Evolutionary conservation across 1,140 invertebrate species (phyloP), one percentile per base, ranked within the genome.

Genomic region (Aphaenogaster floridana): DNA sequence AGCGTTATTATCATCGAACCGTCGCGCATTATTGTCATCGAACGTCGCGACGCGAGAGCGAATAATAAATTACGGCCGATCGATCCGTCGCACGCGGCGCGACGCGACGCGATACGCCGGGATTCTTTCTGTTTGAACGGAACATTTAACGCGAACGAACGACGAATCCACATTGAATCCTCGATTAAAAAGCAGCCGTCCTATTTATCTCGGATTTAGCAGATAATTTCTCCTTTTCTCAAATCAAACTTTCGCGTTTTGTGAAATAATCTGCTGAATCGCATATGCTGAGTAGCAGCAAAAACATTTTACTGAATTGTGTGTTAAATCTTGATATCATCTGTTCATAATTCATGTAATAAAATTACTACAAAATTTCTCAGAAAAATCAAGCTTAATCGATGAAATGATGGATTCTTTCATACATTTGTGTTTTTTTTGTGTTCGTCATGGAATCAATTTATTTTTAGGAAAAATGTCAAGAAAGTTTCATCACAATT

Each of bases 11-110:
- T 76, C 69, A 50, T 74, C 69, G 80, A 84, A 84, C 80, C 69
- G 80, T 76, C 69, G 54, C 80, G 78, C 54, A 57, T 84, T 84
- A 84, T 84, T 84, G 80, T 84, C 80, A 84, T 76, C 80, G 69
- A 76, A 84, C 80, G 69, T 86, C 83, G 72, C 74, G 83, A 80
- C 76, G 76, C 84, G 63, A 54, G 61, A 80, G 48, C 59, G 76
- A 86, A 68, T 80, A 80, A 78, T 86, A 78, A 78, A 79, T 86
- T 86, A 86, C 61, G 48, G 21, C 15, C 45, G 76, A 78, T 79
- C 76, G 81, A 86, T 78, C 36, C 59, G 52, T 34, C 45, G 84
- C 39, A 28, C 63, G 61, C 11, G 59, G 72, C 36, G 76, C 15
- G n/a, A 54, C 28, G 59, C 61, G 74, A 57, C 54, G 68, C 39